phyloP scores from a whole-genome alignment of 1,140 invertebrate genomes.

The Penaeus chinensis region DNA sequence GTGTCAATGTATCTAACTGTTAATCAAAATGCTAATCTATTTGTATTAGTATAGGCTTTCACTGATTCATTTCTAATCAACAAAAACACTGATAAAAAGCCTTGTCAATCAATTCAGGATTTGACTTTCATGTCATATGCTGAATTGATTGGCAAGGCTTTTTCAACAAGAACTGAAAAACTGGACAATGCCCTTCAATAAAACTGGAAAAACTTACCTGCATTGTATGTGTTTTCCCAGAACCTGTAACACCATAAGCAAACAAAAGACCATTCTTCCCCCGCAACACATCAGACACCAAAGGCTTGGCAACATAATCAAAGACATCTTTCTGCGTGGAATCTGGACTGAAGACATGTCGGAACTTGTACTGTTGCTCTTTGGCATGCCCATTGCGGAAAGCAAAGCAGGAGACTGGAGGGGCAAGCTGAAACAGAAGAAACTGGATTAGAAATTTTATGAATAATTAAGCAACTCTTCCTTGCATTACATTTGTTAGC shows the following conservation, averaged over 20 bases:
- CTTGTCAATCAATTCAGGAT: too few relatives aligned
- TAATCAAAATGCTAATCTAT: too few relatives aligned
- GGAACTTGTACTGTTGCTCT: constrained; percentile 71
- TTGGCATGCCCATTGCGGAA: constrained; percentile 62
- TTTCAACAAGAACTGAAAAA: too few relatives aligned
- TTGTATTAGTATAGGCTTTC: too few relatives aligned
- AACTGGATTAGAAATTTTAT: neutral
- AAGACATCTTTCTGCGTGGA: constrained; percentile 86
- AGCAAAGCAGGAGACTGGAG: constrained; percentile 46
- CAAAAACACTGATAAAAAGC: too few relatives aligned
- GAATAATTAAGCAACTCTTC: neutral
- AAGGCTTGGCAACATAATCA: constrained; percentile 83
- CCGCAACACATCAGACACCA: constrained; percentile 78
- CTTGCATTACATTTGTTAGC: neutral
- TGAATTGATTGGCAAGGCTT: neutral
- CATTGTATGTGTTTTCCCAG: constrained; percentile 96
- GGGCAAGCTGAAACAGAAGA: constrained; percentile 49
- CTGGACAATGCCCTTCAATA: too few relatives aligned
- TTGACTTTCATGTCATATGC: too few relatives aligned
- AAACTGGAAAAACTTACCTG: constrained; percentile 70
- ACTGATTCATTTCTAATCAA: too few relatives aligned
- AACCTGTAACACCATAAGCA: constrained; percentile 96
- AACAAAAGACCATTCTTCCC: constrained; percentile 88
- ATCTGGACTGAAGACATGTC: constrained; percentile 85
- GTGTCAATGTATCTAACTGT: too few relatives aligned